Base-by-base conservation (phyloP, 1,140 invertebrate genomes). In the Lerema accius region DNA sequence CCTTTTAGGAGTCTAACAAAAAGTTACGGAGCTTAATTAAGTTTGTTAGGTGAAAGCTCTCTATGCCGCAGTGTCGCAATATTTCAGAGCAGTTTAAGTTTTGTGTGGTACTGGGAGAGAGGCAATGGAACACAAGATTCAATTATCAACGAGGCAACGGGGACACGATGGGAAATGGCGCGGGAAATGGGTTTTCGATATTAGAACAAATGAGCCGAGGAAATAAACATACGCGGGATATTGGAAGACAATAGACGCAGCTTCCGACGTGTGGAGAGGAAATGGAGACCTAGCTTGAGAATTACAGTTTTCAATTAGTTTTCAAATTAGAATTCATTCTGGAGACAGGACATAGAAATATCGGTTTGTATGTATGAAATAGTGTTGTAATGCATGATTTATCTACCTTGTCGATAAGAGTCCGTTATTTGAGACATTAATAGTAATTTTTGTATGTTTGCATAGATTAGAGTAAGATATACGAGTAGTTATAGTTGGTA, bases 171-270 rank as follows among this genome's bases (percentile, higher is more conserved):
- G 80, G 85, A 89, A 86, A 88, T 87, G 67, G 77, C 71, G 65
- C 69, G 73, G 84, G 87, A 87, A 86, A 90, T 90, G 77, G 81
- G 74, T 82, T 82, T 86, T 82, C 81, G 65, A 84, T 84, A 88
- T 85, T 83, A 81, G 85, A 86, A 88, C 79, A 86, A 88, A 84
- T 78, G 80, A 40, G 60, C 32, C 68, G 66, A 76, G 87, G 85
- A 88, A 88, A 82, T 84, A 87, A 89, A 89, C 85, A 89, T 66
- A 64, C 69, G 65, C 78, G 82, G 84, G 84, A 90, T 90, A 88
- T 88, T 90, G 79, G 82, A 75, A 69, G 65, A 67, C 69, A 78
- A 78, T 74, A 63, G 75, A 67, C 67, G 48, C 11, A 13, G 26
- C 40, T 67, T 58, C 40, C 55, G 46, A 58, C 39, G 46, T 56